Base-by-base conservation (phyloP, 2,113 vertebrate species). In the Callopanchax toddi region DNA sequence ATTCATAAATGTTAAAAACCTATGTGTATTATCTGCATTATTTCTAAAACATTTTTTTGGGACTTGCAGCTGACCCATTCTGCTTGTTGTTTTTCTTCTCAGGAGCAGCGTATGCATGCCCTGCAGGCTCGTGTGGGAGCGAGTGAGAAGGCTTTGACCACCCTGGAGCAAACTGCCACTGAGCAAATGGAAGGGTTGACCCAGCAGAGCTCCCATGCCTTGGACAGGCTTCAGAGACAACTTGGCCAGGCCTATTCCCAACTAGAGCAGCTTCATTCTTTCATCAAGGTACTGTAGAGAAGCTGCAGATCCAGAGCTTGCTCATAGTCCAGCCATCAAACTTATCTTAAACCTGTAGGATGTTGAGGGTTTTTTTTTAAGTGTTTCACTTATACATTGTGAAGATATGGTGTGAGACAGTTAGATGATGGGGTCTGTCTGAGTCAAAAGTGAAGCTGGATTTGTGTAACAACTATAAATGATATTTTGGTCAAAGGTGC, bases 101-200 rank as follows among this genome's bases (percentile, higher is more conserved):
- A 96, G 96, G 91, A 93, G 74, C 78, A 93, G 77, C 94, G 77
- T 29, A 68, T 95, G 48, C 81, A 78, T 63, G 51, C 86, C 59
- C 87, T 96, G 7, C 83, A 92, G 81, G 87, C 73, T 32, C 94
- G 93, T 79, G 56, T 95, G 53, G 85, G 61, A 63, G 91, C 94
- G 64, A 73, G 89, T 40, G 93, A 96, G 78, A 76, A 74, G 79
- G 86, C 92, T 48, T 74, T 95, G 88, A 67, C 86, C 60, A 86
- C 93, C 74, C 87, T 96, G 79, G 93, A 96, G 84, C 82, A 79
- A 60, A 76, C 91, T 3, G 93, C 95, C 22, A 92, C 90, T 42
- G 87, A 93, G 15, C 93, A 96, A 74, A 93, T 96, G 77, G 90
- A 93, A 63, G 88, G 71, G 34, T 87, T 98, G 80, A 92, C 94